phyloP scores from a whole-genome alignment of 2,797 vertebrate species.

The Takifugu ocellatus region DNA sequence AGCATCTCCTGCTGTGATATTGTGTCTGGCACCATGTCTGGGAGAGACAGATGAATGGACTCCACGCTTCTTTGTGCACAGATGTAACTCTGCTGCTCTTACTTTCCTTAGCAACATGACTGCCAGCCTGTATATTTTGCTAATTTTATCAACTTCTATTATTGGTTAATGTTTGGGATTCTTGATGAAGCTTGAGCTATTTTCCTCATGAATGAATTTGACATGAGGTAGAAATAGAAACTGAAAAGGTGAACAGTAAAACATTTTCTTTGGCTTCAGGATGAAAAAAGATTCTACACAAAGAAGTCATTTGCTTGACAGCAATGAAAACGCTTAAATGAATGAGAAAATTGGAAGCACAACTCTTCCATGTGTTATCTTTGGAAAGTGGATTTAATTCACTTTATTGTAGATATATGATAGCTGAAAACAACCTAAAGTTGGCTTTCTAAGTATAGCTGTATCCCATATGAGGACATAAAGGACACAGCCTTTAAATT shows the following conservation, averaged over 20 bases:
- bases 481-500: constrained; percentile 47
- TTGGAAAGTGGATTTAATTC: constrained; percentile 56
- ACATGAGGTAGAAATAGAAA: constrained; percentile 29
- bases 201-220: constrained; percentile 29
- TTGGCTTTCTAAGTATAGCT: constrained; percentile 49
- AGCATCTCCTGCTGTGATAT: constrained; percentile 65
- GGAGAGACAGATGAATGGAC: constrained; percentile 49
- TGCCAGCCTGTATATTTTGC: constrained; percentile 12
- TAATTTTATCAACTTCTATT: constrained; percentile 24
- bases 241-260: constrained; percentile 51
- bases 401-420: constrained; percentile 44
- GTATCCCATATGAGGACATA: constrained; percentile 42
- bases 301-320: constrained; percentile 48
- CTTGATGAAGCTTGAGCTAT: constrained; percentile 28
- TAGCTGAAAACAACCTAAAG: constrained; percentile 29
- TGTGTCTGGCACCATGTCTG: constrained; percentile 49
- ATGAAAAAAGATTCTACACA: constrained; percentile 48
- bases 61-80: constrained; percentile 17
- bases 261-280: constrained; percentile 50
- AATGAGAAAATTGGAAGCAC: constrained; percentile 15
- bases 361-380: constrained; percentile 48
- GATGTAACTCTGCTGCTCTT: constrained; percentile 3
- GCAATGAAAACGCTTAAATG: constrained; percentile 51
- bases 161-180: constrained; percentile 32
- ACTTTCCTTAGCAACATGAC: constrained; percentile 7